phyloP scores from a whole-genome alignment of 92 coral and sea anemone species.

The Paragorgia papillata region DNA sequence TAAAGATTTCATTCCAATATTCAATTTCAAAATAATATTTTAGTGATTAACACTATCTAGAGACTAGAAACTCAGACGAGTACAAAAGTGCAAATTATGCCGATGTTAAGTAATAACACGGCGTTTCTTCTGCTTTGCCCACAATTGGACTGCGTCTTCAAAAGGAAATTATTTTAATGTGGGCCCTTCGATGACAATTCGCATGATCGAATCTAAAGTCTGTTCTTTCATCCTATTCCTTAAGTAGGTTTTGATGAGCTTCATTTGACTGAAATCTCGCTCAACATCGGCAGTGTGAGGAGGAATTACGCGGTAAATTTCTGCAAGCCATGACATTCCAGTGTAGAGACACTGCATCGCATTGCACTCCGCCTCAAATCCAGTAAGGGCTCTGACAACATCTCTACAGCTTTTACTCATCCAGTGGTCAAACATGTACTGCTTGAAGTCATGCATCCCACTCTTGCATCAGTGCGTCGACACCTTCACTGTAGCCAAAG shows the following conservation, averaged over 20 bases:
- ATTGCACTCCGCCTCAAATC: constrained; percentile 8
- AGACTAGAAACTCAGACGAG: too few species aligned
- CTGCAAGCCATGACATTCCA: constrained; percentile 24
- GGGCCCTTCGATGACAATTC: constrained; percentile 30
- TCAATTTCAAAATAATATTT: too few species aligned
- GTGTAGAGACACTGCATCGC: constrained; percentile 26
- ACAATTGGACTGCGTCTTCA: constrained; percentile 34
- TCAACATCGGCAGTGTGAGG: constrained; percentile 23
- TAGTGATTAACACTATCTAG: too few species aligned
- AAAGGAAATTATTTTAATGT: constrained; percentile 31
- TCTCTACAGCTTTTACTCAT: constrained; percentile 3
- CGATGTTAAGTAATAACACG: too few species aligned
- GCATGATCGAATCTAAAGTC: constrained; percentile 14
- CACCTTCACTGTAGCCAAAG: constrained; percentile 10
- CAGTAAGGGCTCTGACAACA: constrained; percentile 9
- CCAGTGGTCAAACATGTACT: too few species aligned
- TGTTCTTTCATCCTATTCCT: constrained; percentile 17
- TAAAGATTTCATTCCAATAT: too few species aligned
- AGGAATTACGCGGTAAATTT: constrained; percentile 23
- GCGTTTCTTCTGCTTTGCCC: constrained; percentile 29
- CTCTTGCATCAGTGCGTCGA: constrained; percentile 1
- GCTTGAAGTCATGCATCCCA: too few species aligned
- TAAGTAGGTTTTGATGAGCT: constrained; percentile 7
- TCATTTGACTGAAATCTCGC: constrained; percentile 27
- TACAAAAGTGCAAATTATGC: too few species aligned